Evolutionary conservation across 2,888 invertebrate species (phyloP).

Genomic region (Melieria crassipennis): DNA sequence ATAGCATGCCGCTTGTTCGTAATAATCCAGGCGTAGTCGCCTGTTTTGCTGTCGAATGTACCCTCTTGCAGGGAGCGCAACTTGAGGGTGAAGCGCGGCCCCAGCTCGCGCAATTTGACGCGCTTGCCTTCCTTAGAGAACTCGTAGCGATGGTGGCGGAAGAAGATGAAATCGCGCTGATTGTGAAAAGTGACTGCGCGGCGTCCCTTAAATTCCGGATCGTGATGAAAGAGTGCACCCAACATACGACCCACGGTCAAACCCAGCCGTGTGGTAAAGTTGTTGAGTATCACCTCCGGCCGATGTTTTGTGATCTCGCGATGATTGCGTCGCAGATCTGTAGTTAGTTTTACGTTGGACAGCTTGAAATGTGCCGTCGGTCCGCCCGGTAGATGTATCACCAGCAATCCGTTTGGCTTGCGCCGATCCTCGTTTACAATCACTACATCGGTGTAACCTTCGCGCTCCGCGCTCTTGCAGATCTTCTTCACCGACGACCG

Average conservation of each 20-base stretch:
- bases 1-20: constrained; percentile 90
- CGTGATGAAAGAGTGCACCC: constrained; percentile 92
- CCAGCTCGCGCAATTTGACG: constrained; percentile 88
- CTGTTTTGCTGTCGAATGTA: constrained; percentile 95
- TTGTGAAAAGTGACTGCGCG: constrained; percentile 98
- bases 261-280: constrained; percentile 95
- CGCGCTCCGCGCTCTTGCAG: constrained; percentile 82
- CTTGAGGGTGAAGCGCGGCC: constrained; percentile 95
- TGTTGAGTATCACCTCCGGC: constrained; percentile 95
- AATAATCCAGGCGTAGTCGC: constrained; percentile 97
- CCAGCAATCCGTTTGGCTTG: constrained; percentile 89
- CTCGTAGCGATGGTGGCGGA: constrained; percentile 96
- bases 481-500: constrained; percentile 93
- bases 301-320: constrained; percentile 86
- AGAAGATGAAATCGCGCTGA: constrained; percentile 98
- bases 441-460: constrained; percentile 86
- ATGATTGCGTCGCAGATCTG: constrained; percentile 81
- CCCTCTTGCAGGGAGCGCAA: constrained; percentile 94
- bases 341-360: constrained; percentile 90
- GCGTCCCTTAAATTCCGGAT: constrained; percentile 93
- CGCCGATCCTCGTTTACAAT: constrained; percentile 95
- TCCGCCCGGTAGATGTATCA: constrained; percentile 95
- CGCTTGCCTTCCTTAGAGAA: constrained; percentile 83
- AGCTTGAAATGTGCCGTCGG: constrained; percentile 97
- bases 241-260: constrained; percentile 91